These are phyloP conservation scores for Euglossa dilemma DNA, from an alignment of 1,140 invertebrate genomes.

Conservation along the genomic window DNA sequence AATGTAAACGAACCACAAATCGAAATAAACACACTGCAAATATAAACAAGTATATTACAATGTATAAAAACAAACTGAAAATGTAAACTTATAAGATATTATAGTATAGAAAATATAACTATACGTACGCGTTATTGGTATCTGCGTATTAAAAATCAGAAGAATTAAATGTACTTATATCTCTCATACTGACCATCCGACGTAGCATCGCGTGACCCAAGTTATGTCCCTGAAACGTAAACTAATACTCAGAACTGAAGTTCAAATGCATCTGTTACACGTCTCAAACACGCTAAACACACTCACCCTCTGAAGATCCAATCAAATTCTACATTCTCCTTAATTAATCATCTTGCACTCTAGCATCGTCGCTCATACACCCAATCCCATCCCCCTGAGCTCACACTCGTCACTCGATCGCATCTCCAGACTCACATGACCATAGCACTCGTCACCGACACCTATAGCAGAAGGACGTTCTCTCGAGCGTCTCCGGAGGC, in stretches of 20 bases:
- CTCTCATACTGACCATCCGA: too few species aligned
- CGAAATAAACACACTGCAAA: too few species aligned
- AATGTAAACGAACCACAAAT: too few species aligned
- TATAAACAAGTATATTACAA: too few species aligned
- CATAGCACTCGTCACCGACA: not conserved
- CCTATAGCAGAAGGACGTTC: not conserved
- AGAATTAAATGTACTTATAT: not conserved
- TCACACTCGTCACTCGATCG: slow-evolving; percentile 1
- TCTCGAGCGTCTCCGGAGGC: not conserved
- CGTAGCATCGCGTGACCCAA: not conserved
- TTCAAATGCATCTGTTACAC: not conserved
- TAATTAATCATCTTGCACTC: not conserved
- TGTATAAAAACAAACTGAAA: not conserved
- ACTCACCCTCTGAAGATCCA: not conserved
- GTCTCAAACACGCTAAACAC: not conserved
- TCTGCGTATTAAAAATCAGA: too few species aligned
- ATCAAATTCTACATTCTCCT: not conserved
- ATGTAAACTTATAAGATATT: not conserved
- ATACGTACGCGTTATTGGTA: too few species aligned
- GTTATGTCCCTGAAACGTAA: not conserved
- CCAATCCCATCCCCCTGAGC: not conserved
- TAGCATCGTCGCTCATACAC: not conserved
- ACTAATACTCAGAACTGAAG: not conserved
- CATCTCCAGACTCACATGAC: not conserved
- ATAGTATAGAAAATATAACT: too few species aligned